These are phyloP conservation scores for Apotomis capreana DNA, from an alignment of 2,888 invertebrate species.

Conservation along the genomic window DNA sequence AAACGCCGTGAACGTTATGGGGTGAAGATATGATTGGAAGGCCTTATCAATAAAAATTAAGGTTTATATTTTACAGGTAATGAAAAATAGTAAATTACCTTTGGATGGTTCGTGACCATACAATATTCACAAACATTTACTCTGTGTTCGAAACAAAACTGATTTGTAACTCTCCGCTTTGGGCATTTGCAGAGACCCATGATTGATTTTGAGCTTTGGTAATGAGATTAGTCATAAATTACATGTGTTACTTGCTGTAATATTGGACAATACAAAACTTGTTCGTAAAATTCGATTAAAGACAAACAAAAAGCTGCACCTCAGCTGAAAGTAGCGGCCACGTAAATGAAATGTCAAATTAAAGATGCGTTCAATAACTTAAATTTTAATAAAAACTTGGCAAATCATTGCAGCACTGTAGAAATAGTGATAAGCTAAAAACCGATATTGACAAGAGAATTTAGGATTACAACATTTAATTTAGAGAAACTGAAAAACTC, in stretches of 20 bases:
- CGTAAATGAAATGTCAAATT: constrained; percentile 50
- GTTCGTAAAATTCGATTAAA: constrained; percentile 43
- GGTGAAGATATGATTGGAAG: neutral
- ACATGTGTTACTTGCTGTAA: constrained; percentile 21
- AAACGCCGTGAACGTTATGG: neutral
- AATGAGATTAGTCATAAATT: neutral
- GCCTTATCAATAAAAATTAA: neutral
- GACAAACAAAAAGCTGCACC: constrained; percentile 53
- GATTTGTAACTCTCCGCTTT: constrained; percentile 97
- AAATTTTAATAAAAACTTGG: constrained; percentile 7
- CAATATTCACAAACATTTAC: constrained; percentile 99
- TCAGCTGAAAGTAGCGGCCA: constrained; percentile 48
- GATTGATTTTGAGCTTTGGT: constrained; percentile 43
- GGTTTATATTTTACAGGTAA: neutral
- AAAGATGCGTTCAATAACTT: constrained; percentile 40
- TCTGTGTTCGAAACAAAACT: constrained; percentile 99
- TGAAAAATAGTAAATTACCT: constrained; percentile 84
- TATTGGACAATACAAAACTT: constrained; percentile 16
- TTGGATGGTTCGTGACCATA: constrained; percentile 97
- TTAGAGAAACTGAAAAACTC: neutral
- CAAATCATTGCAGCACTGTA: neutral
- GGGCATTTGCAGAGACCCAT: constrained; percentile 99
- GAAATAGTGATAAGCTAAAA: neutral
- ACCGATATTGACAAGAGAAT: neutral
- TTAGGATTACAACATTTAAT: neutral